Conservation (phyloP, 1,140 invertebrate genomes). For the Hestina assimilis region DNA sequence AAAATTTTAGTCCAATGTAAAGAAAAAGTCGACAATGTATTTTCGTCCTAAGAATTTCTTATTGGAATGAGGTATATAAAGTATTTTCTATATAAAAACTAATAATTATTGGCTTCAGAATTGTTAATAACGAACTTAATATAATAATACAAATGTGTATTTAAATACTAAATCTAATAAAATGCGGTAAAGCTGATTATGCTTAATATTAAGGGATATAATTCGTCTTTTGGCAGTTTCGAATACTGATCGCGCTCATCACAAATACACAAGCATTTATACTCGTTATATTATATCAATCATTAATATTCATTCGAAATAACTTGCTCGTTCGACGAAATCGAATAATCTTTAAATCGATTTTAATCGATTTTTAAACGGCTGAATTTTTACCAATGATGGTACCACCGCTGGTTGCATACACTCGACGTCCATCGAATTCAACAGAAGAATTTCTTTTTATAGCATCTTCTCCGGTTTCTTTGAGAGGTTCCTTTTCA, state of each 20-base stretch:
- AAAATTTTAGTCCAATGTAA: no score
- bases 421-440: constrained; percentile 88
- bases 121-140: no score
- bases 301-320: constrained; percentile 16
- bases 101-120: no score
- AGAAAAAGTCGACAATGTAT: no score
- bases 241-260: constrained; percentile 66
- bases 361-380: constrained; percentile 78
- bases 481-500: constrained; percentile 88
- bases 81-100: no score
- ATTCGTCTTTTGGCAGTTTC: constrained; percentile 68
- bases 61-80: no score
- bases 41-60: no score
- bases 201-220: constrained; percentile 41
- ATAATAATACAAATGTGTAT: no score
- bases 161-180: constrained; percentile 29
- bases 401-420: constrained; percentile 85
- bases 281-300: constrained; percentile 19
- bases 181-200: constrained; percentile 51
- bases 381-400: constrained; percentile 92
- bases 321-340: constrained; percentile 24
- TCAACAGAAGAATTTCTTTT: constrained; percentile 88
- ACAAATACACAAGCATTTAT: constrained; percentile 67
- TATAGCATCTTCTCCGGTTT: constrained; percentile 81
- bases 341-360: constrained; percentile 8